Evolutionary conservation across 2,888 invertebrate genomes (phyloP).

Genomic region (Sericinus montela): DNA sequence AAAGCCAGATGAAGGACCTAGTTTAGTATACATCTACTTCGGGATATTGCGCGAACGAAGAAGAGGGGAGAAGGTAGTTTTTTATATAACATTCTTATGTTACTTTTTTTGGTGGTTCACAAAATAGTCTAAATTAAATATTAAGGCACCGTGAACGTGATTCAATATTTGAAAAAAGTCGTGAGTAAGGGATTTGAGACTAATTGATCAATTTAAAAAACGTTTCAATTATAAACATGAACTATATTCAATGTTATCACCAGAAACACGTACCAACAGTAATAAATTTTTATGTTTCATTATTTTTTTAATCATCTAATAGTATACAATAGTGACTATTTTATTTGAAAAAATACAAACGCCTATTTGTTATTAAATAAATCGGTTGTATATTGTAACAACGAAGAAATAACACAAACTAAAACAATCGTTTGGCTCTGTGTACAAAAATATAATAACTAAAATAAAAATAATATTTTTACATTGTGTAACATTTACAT

Average conservation of each 20-base stretch:
- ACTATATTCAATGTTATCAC: not conserved
- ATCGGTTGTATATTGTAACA: constrained; percentile 20
- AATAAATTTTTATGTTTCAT: not conserved
- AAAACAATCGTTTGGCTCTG: constrained; percentile 41
- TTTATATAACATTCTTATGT: no score
- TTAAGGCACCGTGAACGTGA: no score
- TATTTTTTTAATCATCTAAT: not conserved
- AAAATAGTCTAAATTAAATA: no score
- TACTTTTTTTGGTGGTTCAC: no score
- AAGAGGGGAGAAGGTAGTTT: no score
- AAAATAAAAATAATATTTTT: constrained; percentile 58
- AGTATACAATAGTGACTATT: not conserved
- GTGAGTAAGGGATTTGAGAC: no score
- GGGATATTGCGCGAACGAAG: no score
- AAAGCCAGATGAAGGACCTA: no score
- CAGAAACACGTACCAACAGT: not conserved
- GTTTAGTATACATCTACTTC: no score
- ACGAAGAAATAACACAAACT: constrained; percentile 34
- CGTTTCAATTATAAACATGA: constrained; percentile 7
- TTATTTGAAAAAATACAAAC: constrained; percentile 3
- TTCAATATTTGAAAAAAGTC: no score
- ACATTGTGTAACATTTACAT: constrained; percentile 44
- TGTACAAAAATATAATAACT: constrained; percentile 69
- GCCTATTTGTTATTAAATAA: constrained; percentile 22
- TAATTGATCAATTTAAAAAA: not conserved